Base-by-base conservation (phyloP, 2,797 vertebrate genomes). In the Brachymystax lenok region DNA sequence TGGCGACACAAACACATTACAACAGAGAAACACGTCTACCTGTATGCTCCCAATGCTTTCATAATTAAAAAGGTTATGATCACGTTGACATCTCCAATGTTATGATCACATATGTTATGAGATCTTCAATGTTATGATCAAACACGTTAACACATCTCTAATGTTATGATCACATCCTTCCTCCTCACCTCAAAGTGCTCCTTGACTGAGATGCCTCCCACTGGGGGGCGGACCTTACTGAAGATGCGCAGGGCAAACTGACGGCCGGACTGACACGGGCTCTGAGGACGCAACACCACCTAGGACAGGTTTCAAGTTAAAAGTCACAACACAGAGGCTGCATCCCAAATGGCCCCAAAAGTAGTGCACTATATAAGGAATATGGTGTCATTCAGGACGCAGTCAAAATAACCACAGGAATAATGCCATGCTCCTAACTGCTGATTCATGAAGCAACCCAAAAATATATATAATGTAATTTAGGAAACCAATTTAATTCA, bases 181-280 rank as follows among this genome's bases (percentile, higher is more conserved):
- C 19, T 82, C 61, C 75, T 93, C 86, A 99, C 98, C 95, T 99
- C 98, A 69, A 99, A 99, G 88, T 99, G 98, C 81, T 99, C 98
- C 88, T 99, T 99, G 79, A 99, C 96, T 21, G 98, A 99, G 90
- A 99, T 99, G 76, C 98, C 98, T 2, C 98, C 98, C 82, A 99
- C 98, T 0, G 98, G 98, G 0, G 98, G 98, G 52, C 97, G 97
- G 87, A 99, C 98, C 92, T 99, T 99, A 93, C 98, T 99, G 91
- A 99, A 99, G 84, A 99, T 96, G 17, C 98, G 96, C 75, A 99
- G 84, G 13, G 97, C 98, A 79, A 99, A 95, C 91, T 99, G 98
- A n/a, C 97, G 95, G 1, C 95, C 96, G 0, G 96, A 97, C 83
- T 98, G 97, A 80, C 97, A 97, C 80, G 91, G 87, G 54, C 95